phyloP scores from a whole-genome alignment of 2,113 vertebrate species.

The Melanerpes formicivorus region DNA sequence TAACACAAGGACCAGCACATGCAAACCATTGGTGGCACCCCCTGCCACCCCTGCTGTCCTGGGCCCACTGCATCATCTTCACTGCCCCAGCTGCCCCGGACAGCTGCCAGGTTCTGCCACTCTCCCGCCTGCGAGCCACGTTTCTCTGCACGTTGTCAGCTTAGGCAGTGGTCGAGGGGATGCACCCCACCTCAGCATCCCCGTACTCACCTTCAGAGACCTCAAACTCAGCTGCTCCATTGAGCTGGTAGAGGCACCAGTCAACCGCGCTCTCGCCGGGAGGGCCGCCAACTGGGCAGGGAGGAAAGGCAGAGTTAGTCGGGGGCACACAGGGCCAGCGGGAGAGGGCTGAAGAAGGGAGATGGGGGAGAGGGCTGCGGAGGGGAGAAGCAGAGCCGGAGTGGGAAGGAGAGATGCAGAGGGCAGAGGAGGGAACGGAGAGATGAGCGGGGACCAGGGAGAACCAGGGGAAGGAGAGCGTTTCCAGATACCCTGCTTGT shows the following conservation, averaged over 20 bases:
- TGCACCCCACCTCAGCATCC: not conserved
- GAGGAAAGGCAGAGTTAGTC: slow-evolving; percentile 36
- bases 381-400: not conserved
- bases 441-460: not conserved
- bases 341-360: not conserved
- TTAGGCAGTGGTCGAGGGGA: accelerated
- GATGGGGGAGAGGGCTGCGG: not conserved
- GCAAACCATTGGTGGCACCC: accelerated
- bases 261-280: slow-evolving; percentile 39
- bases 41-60: not conserved
- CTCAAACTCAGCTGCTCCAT: slow-evolving; percentile 69
- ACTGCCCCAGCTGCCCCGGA: accelerated
- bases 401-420: not conserved
- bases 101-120: too few species aligned
- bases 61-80: accelerated
- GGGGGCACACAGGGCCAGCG: not conserved
- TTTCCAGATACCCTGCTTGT: slow-evolving; percentile 54
- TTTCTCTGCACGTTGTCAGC: accelerated
- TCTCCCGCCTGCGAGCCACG: accelerated
- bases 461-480: not conserved
- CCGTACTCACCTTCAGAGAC: slow-evolving; percentile 64
- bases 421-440: not conserved
- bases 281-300: slow-evolving; percentile 36
- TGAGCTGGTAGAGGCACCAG: slow-evolving; percentile 75
- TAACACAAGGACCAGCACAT: accelerated